Evolutionary conservation across 2,888 invertebrate genomes (phyloP).

Genomic region (Amphipoea lucens): DNA sequence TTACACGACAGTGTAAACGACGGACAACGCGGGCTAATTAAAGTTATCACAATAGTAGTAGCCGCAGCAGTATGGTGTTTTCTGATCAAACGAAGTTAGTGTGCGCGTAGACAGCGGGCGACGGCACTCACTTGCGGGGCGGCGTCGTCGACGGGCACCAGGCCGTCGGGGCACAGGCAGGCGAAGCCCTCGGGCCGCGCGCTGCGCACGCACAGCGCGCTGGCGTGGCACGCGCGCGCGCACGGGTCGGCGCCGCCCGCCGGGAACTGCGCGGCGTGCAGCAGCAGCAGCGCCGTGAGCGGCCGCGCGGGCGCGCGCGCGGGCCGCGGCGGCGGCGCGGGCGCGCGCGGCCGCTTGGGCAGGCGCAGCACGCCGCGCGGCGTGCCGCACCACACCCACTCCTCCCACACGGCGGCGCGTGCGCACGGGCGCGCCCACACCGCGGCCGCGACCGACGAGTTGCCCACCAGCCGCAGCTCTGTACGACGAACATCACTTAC

Average conservation of each 20-base stretch:
- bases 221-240: slow-evolving; percentile 88
- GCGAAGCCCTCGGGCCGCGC: slow-evolving; percentile 80
- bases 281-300: slow-evolving; percentile 73
- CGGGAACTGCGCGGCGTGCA: slow-evolving; percentile 74
- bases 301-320: slow-evolving; percentile 66
- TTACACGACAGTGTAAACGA: neutral
- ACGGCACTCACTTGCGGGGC: slow-evolving; percentile 66
- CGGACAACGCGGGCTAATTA: neutral
- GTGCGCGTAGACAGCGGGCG: neutral
- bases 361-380: slow-evolving; percentile 78
- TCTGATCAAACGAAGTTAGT: neutral
- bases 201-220: slow-evolving; percentile 91
- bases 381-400: slow-evolving; percentile 82
- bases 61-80: neutral
- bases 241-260: slow-evolving; percentile 84
- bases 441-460: slow-evolving; percentile 42
- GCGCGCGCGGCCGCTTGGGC: slow-evolving; percentile 68
- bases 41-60: neutral
- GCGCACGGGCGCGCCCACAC: slow-evolving; percentile 57
- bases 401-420: slow-evolving; percentile 80
- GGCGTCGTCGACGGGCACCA: slow-evolving; percentile 72
- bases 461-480: slow-evolving; percentile 37
- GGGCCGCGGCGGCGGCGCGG: slow-evolving; percentile 66
- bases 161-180: slow-evolving; percentile 91
- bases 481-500: neutral